phyloP scores from a whole-genome alignment of 1,140 invertebrate genomes.

The Ectropis grisescens region DNA sequence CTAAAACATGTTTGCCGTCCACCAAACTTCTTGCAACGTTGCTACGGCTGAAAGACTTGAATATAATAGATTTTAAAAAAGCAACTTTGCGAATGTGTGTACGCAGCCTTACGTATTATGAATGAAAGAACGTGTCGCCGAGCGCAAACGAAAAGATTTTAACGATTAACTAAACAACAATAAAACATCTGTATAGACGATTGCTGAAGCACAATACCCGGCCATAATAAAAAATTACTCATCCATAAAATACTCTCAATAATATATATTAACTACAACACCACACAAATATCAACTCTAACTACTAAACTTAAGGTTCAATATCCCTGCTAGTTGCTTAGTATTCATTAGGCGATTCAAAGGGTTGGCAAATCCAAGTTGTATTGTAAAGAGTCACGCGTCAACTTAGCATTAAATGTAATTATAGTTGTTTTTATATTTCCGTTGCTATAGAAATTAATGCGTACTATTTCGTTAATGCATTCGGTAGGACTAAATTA shows the following conservation, averaged over 20 bases:
- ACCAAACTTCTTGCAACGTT: no score
- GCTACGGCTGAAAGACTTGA: no score
- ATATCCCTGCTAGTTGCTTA: no score
- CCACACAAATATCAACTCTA: constrained; percentile 18
- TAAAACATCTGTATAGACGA: constrained; percentile 44
- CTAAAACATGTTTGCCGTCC: no score
- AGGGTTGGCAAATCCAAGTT: constrained; percentile 65
- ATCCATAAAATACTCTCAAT: constrained; percentile 57
- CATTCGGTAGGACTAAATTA: constrained; percentile 6
- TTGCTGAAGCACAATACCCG: constrained; percentile 24
- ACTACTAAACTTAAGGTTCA: constrained; percentile 10
- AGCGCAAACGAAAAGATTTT: constrained; percentile 43
- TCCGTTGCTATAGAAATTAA: constrained; percentile 44
- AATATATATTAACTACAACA: constrained; percentile 35
- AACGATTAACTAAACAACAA: constrained; percentile 39
- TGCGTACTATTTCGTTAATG: constrained; percentile 8
- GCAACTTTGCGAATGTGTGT: no score
- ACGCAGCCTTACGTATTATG: no score
- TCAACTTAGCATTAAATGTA: constrained; percentile 52
- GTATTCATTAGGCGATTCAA: constrained; percentile 62
- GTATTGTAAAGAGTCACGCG: constrained; percentile 66
- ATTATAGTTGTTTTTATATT: constrained; percentile 47
- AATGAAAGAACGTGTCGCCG: no score
- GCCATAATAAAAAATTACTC: constrained; percentile 64
- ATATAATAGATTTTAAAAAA: no score